A percentile compares a stretch with the other conserved stretches of the same genome.
These are phyloP conservation scores for Hirundo rustica DNA, from an alignment of 2,797 vertebrate species.

Conservation along the genomic window DNA sequence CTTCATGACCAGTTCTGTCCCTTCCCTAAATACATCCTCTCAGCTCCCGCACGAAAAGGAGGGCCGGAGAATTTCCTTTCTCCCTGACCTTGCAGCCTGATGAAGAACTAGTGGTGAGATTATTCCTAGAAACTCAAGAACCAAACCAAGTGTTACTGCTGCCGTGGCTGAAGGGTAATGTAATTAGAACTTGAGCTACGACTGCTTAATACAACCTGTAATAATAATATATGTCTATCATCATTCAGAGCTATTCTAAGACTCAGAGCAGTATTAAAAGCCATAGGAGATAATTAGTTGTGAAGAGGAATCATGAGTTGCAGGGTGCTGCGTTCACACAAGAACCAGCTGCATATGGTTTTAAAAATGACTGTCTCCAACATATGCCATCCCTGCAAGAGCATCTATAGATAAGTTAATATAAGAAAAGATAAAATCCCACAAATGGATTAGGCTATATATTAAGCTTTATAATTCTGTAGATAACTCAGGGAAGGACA, in stretches of 20 bases:
- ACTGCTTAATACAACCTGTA: conserved; percentile 32
- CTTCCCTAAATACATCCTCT: neutral
- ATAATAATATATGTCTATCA: conserved; percentile 47
- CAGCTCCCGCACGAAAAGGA: neutral
- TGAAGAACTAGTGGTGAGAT: neutral
- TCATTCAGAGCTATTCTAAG: conserved; percentile 45
- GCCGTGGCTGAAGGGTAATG: conserved; percentile 23
- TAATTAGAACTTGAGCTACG: conserved; percentile 43
- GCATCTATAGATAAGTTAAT: conserved; percentile 50
- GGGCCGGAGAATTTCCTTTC: neutral
- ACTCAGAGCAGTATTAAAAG: conserved; percentile 33
- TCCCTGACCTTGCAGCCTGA: conserved; percentile 39
- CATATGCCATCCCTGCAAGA: conserved; percentile 36
- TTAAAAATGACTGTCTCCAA: conserved; percentile 28
- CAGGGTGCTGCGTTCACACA: conserved; percentile 28
- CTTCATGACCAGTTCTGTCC: neutral
- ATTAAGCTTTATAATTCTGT: conserved; percentile 41
- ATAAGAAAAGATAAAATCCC: conserved; percentile 48
- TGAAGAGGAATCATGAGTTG: conserved; percentile 35
- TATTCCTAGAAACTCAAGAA: conserved; percentile 6
- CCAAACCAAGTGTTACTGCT: conserved; percentile 24
- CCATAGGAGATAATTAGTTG: conserved; percentile 61
- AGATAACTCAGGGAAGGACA: conserved; percentile 8
- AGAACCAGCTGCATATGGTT: conserved; percentile 8
- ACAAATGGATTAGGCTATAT: conserved; percentile 25